Base-by-base conservation (phyloP, 2,113 vertebrate species). In the Lanius ludovicianus region DNA sequence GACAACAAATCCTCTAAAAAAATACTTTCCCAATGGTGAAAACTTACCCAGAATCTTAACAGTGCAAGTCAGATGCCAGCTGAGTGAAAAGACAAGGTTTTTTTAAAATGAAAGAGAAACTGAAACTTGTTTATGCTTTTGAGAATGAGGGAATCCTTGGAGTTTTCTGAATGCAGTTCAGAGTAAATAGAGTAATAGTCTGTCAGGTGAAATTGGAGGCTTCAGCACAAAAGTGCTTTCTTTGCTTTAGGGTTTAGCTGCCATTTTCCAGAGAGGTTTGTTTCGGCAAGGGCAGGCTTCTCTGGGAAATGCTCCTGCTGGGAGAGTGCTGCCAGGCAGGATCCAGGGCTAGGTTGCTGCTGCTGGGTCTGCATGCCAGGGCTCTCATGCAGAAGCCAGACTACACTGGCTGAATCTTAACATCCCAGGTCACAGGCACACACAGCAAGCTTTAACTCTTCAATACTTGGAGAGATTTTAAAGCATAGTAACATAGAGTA, bases 221-320 rank as follows among this genome's bases (percentile, higher is more conserved):
- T 90, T 71, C 4, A 2, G 63, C 89, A 94, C 88, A 75, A 82
- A 87, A 97, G 76, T 94, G 78, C 94, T 97, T 97, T 97, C 96
- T 96, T 97, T 95, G 97, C 96, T 97, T 93, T 49, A 96, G 97
- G 94, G 82, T 96, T 86, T 63, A 65, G 79, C 89, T 98, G 97
- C 92, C 69, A 63, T 97, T 96, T 97, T 96, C 76, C 83, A 91
- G 76, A 12, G 12, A 85, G 94, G 89, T 80, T 96, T 84, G 57
- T 84, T 92, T 62, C 23, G 2, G 56, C 60, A 73, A 70, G 87
- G 33, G 5, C 46, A 76, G 74, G 52, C 77, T 90, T n/a, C 65
- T 91, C 60, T 64, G 93, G 91, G 93, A 87, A 96, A 69, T 84
- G 68, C 84, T 93, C 9, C 7, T 82, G 93, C 92, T 95, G 55